phyloP scores from a whole-genome alignment of 2,888 invertebrate species.

The Tuberolachnus salignus region DNA sequence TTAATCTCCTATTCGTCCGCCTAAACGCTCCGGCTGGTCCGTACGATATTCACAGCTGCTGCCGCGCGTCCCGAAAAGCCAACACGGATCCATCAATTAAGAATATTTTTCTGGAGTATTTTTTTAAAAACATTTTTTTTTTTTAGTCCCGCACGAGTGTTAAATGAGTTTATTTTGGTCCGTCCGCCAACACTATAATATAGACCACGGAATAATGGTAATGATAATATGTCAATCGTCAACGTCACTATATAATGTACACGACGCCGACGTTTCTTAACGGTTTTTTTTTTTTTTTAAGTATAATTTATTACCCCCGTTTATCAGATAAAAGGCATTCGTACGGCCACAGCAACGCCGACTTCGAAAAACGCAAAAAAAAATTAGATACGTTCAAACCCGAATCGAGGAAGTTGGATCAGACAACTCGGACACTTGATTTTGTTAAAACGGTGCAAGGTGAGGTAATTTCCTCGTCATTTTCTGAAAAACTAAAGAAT shows the following conservation, averaged over 20 bases:
- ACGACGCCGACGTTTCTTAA: not conserved
- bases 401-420: too few species aligned
- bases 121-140: not conserved
- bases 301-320: not conserved
- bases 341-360: conserved; percentile 22
- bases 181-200: too few species aligned
- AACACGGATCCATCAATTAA: not conserved
- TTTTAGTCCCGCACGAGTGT: not conserved
- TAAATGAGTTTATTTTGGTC: conserved; percentile 33
- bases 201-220: too few species aligned
- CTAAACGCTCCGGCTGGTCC: too few species aligned
- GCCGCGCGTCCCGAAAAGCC: not conserved
- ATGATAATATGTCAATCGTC: conserved; percentile 34
- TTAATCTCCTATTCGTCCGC: not conserved
- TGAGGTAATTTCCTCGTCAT: too few species aligned
- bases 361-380: not conserved
- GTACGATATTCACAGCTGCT: not conserved
- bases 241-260: not conserved
- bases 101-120: not conserved
- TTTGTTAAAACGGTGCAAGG: too few species aligned
- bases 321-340: not conserved
- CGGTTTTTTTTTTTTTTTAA: not conserved
- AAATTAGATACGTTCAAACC: too few species aligned
- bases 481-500: too few species aligned
- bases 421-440: too few species aligned